Evolutionary conservation across 2,888 invertebrate genomes (phyloP).

Genomic region (Dione juno): DNA sequence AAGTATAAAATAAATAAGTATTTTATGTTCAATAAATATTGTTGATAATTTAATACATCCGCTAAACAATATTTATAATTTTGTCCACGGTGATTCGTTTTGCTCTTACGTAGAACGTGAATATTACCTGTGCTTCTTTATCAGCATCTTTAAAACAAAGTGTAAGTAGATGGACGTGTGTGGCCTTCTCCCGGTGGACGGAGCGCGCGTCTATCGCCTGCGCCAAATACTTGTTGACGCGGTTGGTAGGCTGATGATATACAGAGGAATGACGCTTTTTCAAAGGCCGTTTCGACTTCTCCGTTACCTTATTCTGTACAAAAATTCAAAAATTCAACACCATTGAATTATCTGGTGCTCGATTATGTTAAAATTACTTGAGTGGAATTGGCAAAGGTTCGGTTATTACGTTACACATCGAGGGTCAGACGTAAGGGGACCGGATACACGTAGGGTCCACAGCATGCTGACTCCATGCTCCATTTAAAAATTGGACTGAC

Average conservation of each 20-base stretch:
- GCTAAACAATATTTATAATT: not conserved
- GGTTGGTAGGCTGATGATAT: constrained; percentile 94
- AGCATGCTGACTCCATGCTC: constrained; percentile 78
- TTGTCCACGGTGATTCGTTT: not conserved
- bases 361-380: constrained; percentile 6
- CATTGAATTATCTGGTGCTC: constrained; percentile 33
- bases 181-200: constrained; percentile 94
- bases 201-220: constrained; percentile 96
- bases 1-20: not conserved
- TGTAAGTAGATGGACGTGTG: constrained; percentile 93
- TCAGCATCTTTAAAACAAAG: constrained; percentile 92
- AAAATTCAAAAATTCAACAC: constrained; percentile 55
- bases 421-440: constrained; percentile 36
- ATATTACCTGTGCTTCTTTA: constrained; percentile 89
- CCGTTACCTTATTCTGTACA: constrained; percentile 92
- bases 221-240: constrained; percentile 95
- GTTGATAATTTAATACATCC: not conserved
- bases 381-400: constrained; percentile 10
- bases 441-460: constrained; percentile 66
- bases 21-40: constrained; percentile 2
- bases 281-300: constrained; percentile 93
- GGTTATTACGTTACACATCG: constrained; percentile 37
- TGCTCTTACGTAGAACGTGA: not conserved
- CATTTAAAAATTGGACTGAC: constrained; percentile 73
- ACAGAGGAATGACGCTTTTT: constrained; percentile 94